Evolutionary conservation across 2,113 vertebrate species (phyloP), one percentile per base, ranked within the genome.

Genomic region (Sceloporus undulatus): DNA sequence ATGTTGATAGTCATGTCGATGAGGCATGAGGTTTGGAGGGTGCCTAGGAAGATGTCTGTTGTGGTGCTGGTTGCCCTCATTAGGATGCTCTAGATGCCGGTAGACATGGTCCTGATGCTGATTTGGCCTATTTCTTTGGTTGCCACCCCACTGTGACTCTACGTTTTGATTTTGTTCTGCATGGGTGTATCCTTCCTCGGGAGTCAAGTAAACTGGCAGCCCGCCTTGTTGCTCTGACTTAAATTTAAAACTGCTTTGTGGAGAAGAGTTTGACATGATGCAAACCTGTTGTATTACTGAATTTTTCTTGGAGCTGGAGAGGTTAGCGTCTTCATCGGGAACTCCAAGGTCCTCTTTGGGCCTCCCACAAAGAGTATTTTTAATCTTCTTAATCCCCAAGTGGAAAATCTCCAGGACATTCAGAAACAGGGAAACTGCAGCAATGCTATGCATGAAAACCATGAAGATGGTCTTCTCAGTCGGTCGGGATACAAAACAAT

Each of bases 401-500:
- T 98, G 98, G 92, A 97, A 97, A 80, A 99, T 98, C 95, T 99
- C 98, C 27, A 99, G 94, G 79, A 99, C 93, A 92, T 98, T 99
- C 76, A 99, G 96, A 92, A 98, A 96, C 14, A 99, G 95, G 84
- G 98, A 99, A 86, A 98, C 97, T 0, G 98, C 98, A 1, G 98
- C 97, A 19, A 99, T 98, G 70, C 98, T 98, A 74, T 98, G 95
- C 98, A 99, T 99, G 91, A 99, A 99, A 54, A 98, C 96, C 98
- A 99, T 98, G 90, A 99, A 99, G 91, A 99, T 97, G 79, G 98
- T 99, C 95, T 99, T 99, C 94, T 99, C 98, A 65, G 99, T 99
- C 52, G 98, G 98, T 86, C 98, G 96, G 19, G 98, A 99, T 82
- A 99, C 98, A 92, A 98, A 99, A 88, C 98, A 99, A 90, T 99